Percentiles rank a stretch among this genome's conserved stretches.
These are phyloP conservation scores for Scalopus aquaticus DNA, from an alignment of 2,113 vertebrate genomes.

Conservation along the genomic window DNA sequence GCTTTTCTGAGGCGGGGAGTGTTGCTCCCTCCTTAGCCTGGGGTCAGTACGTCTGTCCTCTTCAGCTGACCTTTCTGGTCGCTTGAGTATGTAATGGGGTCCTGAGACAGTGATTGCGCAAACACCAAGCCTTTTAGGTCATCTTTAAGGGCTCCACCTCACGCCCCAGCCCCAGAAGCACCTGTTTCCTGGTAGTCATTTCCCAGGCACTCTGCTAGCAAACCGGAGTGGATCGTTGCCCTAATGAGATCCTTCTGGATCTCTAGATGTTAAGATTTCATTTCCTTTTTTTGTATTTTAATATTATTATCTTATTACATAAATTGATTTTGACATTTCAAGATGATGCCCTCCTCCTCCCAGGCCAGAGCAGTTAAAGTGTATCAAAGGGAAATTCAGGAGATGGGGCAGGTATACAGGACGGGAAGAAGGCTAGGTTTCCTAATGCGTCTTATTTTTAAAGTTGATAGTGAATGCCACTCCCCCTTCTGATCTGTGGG, in stretches of 20 bases:
- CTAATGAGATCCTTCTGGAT: neutral
- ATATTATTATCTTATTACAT: neutral
- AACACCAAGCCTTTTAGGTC: too few species aligned
- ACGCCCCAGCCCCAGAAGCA: neutral
- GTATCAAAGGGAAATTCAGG: neutral
- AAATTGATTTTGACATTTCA: neutral
- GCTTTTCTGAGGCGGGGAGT: neutral
- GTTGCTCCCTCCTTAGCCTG: neutral
- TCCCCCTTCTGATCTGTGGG: accelerated
- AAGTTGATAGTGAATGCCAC: neutral
- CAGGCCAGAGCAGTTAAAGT: neutral
- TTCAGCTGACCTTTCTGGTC: neutral
- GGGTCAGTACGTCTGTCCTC: neutral
- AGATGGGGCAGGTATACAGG: neutral
- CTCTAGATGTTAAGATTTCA: neutral
- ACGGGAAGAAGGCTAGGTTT: neutral
- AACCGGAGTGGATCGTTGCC: neutral
- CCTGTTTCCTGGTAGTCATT: neutral
- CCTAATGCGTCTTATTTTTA: neutral
- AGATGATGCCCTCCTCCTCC: neutral
- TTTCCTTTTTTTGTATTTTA: neutral
- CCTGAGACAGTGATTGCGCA: neutral
- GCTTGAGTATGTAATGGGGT: neutral
- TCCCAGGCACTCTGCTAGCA: neutral
- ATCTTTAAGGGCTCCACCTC: neutral